Evolutionary conservation across 2,888 invertebrate species (phyloP).

Genomic region (Drosophila villosipedis): DNA sequence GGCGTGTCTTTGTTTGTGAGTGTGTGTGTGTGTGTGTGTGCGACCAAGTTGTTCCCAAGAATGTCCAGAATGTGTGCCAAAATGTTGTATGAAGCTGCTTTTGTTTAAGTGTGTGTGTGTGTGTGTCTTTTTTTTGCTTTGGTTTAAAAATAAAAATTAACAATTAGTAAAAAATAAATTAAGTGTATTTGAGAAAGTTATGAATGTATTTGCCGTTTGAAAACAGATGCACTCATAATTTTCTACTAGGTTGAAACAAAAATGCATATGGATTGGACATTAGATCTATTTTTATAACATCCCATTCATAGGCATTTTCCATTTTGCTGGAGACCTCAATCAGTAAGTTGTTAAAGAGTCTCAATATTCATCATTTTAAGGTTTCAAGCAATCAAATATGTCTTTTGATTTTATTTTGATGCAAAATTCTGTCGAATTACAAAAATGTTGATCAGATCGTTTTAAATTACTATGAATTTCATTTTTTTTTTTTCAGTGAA

Average conservation of each 20-base stretch:
- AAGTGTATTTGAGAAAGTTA: conserved; percentile 30
- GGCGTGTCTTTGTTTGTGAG: conserved; percentile 15
- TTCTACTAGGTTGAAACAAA: conserved; percentile 19
- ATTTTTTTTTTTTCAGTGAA: background rate
- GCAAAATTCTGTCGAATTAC: background rate
- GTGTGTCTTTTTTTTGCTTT: conserved; percentile 39
- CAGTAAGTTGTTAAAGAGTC: conserved; percentile 20
- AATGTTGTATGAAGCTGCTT: conserved; percentile 39
- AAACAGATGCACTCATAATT: conserved; percentile 33
- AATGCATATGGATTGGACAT: conserved; percentile 17
- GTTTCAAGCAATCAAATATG: background rate
- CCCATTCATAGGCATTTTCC: conserved; percentile 11
- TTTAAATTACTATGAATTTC: background rate
- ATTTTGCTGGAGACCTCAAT: conserved; percentile 45
- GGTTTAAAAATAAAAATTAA: conserved; percentile 66
- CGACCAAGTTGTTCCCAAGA: conserved; percentile 57
- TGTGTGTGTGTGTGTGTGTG: conserved; percentile 28
- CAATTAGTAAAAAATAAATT: conserved; percentile 59
- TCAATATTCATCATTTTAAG: conserved; percentile 52
- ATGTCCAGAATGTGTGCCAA: conserved; percentile 63
- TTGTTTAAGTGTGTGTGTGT: conserved; percentile 13
- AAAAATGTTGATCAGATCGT: conserved; percentile 4
- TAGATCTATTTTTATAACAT: background rate
- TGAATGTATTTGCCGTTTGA: background rate
- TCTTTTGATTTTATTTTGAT: background rate